Base-by-base conservation (phyloP, 2,797 vertebrate genomes). In the Acridotheres tristis region DNA sequence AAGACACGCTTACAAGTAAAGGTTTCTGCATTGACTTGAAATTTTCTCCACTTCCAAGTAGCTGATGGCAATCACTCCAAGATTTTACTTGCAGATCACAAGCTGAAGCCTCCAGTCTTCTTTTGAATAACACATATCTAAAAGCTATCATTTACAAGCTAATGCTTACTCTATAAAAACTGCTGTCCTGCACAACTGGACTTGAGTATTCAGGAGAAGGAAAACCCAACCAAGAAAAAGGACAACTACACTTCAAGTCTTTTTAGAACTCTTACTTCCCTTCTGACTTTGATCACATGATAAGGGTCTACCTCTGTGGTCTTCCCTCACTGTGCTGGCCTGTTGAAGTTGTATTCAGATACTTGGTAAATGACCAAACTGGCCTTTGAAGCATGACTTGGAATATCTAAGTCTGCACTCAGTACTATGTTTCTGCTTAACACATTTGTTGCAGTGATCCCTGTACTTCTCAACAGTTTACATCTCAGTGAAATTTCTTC, bases 221-320 rank as follows among this genome's bases (percentile, higher is more conserved):
- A 65, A 82, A 89, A 53, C 19, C 55, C 62, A 90, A 71, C 18
- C 17, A 89, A 91, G 58, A 68, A 48, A 72, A 83, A 48, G 14
- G 21, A 43, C 22, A 86, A 43, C 27, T 22, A 48, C 19, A 48
- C 16, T 65, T 75, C 14, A 59, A 10, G 19, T 81, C 40, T 83
- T 90, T 53, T 48, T 51, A 16, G 22, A 74, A 53, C 23, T 65
- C 69, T 34, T 11, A 14, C 18, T 36, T 68, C 25, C 32, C 53
- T 69, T 85, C 42, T 58, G 36, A 76, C 25, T 79, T 79, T 8
- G 5, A 63, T n/a, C 29, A 53, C 0, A 0, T 40, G 42, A 10
- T 27, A 81, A 72, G 34, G 16, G 30, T 47, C 63, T 84, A 13
- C 17, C 16, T 68, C 81, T 57, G 29, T 43, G 26, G 29, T 69